Evolutionary conservation across 37 sponge, comb jelly and placozoan genomes (phyloP), one percentile per base, ranked within the genome.

Genomic region (Spongia lamella): DNA sequence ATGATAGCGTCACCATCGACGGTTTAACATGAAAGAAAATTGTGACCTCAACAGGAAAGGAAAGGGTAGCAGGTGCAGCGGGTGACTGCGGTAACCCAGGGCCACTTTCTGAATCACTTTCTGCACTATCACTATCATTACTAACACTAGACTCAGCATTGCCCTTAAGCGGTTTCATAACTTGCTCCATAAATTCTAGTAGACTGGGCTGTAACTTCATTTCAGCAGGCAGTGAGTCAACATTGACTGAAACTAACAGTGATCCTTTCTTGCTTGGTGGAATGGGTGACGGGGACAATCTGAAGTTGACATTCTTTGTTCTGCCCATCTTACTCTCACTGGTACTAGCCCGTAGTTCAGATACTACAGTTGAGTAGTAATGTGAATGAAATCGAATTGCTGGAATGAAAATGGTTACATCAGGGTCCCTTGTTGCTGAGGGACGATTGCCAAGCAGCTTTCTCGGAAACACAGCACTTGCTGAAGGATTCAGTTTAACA

Each of bases 31-130:
- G 80, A 29, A 95, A 77, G 6, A 80, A 53, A 0, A 91, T 83
- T 19, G 68, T 75, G 17, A 95, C 89, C 26, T 95, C 86, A 19
- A 95, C 86, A 2, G 96, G 96, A 58, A 95, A 91, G n/a, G 88
- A 81, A 40, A 82, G 53, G 20, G 88, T 77, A 36, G 59, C 63
- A 49, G 79, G 14, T 14, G 53, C 59, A 9, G 76, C 22, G 24
- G 47, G 25, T 1, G 61, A 65, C 27, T n/a, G 19, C 55, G 53
- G 17, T 43, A 2, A 35, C n/a, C 59, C 26, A 1, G 52, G 30
- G 11, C 38, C 76, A 37, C 21, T 57, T n/a, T 55, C 66, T 34
- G 22, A 68, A 17, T 66, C 77, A 39, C 29, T 69, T 1, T 74
- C 80, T 21, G 49, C 77, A 33, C 57, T 58, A 38, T 38, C 38